These are phyloP conservation scores for Microhierax caerulescens DNA, from an alignment of 2,797 vertebrate species.

Conservation along the genomic window DNA sequence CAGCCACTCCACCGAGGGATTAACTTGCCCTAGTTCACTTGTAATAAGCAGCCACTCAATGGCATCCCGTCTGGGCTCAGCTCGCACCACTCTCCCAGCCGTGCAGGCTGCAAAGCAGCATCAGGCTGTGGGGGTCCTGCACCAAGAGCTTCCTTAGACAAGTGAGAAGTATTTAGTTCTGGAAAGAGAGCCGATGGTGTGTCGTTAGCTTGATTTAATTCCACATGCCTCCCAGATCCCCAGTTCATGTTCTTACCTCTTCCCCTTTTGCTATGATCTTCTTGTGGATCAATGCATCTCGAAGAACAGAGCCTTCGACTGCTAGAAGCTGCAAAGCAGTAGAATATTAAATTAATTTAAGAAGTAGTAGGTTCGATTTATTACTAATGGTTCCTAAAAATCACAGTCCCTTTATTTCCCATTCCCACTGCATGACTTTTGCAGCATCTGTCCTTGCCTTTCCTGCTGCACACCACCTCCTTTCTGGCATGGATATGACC, in stretches of 20 bases:
- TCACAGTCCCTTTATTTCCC: not conserved
- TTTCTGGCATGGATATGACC: not conserved
- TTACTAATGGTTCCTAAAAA: not conserved
- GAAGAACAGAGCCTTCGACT: slow-evolving; percentile 84
- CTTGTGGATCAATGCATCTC: slow-evolving; percentile 92
- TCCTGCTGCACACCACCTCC: not conserved
- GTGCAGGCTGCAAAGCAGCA: not conserved
- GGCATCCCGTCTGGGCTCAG: not conserved
- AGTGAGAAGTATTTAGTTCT: not conserved
- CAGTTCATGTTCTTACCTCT: slow-evolving; percentile 80
- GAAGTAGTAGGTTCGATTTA: not conserved
- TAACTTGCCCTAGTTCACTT: not conserved
- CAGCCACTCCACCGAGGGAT: not conserved
- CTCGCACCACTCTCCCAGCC: not conserved
- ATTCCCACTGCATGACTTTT: not conserved
- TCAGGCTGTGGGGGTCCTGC: not conserved
- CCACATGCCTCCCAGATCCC: not conserved
- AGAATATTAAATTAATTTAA: not conserved
- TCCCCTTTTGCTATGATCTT: slow-evolving; percentile 98
- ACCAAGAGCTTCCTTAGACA: not conserved
- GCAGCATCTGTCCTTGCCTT: not conserved
- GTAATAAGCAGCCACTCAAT: not conserved
- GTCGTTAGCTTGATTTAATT: not conserved
- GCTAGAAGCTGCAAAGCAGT: slow-evolving; percentile 84
- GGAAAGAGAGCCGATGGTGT: not conserved